Evolutionary conservation across 2,797 vertebrate species (phyloP).

Genomic region (Merluccius polli): DNA sequence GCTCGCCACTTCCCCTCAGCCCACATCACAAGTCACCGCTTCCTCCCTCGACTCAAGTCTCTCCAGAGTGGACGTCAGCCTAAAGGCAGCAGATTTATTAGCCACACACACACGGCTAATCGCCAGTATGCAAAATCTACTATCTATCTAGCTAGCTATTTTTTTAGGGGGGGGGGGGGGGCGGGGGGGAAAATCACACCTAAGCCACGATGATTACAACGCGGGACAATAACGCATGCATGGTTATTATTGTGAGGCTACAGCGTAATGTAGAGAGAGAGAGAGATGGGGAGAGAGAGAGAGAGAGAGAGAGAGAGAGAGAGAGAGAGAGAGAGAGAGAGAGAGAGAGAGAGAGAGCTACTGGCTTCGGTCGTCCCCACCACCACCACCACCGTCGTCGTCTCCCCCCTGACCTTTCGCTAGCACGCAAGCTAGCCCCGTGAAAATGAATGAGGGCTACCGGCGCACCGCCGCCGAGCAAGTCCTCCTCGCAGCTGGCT

Average conservation of each 20-base stretch:
- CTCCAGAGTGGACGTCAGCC: no score
- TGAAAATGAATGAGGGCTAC: neutral
- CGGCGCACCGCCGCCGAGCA: constrained; percentile 24
- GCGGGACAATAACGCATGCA: neutral
- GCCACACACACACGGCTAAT: constrained; percentile 42
- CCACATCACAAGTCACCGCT: constrained; percentile 66
- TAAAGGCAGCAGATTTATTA: no score
- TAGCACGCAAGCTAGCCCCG: constrained; percentile 21
- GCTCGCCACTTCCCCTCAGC: constrained; percentile 43
- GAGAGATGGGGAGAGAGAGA: no score
- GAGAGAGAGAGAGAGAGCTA: no score
- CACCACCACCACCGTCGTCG: no score
- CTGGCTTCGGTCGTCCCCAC: no score
- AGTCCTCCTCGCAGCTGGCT: constrained; percentile 16
- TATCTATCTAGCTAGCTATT: neutral
- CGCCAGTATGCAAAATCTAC: neutral
- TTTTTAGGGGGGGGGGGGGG: no score
- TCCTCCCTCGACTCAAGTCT: constrained; percentile 52
- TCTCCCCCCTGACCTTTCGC: constrained; percentile 63
- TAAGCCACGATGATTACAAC: neutral
- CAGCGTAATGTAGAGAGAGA: no score
- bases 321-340: no score
- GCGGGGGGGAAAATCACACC: no score
- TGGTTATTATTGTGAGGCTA: no score
- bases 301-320: no score